These are phyloP conservation scores for Cyclophora punctaria DNA, from an alignment of 2,888 invertebrate species.

Conservation along the genomic window DNA sequence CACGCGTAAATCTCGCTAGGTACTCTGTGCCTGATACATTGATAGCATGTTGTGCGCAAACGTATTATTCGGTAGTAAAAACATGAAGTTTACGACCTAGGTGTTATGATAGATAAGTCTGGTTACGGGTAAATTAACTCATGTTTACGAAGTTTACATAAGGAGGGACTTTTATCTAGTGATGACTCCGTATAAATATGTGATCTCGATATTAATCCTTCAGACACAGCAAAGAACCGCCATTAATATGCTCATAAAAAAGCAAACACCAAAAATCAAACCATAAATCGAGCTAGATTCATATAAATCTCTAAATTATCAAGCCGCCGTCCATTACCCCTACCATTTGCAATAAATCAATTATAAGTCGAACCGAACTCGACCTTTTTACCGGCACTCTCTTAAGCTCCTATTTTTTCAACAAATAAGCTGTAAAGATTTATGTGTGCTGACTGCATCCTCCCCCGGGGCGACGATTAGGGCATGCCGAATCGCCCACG, in stretches of 20 bases:
- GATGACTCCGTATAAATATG: too few relatives aligned
- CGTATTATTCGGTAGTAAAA: too few relatives aligned
- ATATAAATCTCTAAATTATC: background rate
- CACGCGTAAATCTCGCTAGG: too few relatives aligned
- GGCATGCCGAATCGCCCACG: constrained; percentile 10
- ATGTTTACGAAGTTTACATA: too few relatives aligned
- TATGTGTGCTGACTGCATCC: constrained; percentile 28
- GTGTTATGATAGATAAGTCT: too few relatives aligned
- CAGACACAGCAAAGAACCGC: too few relatives aligned
- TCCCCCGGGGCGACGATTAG: constrained; percentile 19
- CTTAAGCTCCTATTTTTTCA: constrained; percentile 30
- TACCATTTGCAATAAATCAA: constrained; percentile 28
- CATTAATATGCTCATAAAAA: background rate
- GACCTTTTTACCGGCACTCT: constrained; percentile 14
- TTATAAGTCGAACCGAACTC: constrained; percentile 14
- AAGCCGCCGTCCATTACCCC: constrained; percentile 5
- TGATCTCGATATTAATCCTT: too few relatives aligned
- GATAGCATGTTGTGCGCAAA: too few relatives aligned
- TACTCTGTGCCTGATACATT: too few relatives aligned
- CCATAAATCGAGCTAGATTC: background rate
- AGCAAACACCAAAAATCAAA: background rate
- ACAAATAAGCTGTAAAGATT: constrained; percentile 43
- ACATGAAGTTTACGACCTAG: too few relatives aligned
- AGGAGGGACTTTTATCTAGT: too few relatives aligned
- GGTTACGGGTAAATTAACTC: too few relatives aligned